Base-by-base conservation (phyloP, 1,140 invertebrate genomes). In the Bombus terrestris region DNA sequence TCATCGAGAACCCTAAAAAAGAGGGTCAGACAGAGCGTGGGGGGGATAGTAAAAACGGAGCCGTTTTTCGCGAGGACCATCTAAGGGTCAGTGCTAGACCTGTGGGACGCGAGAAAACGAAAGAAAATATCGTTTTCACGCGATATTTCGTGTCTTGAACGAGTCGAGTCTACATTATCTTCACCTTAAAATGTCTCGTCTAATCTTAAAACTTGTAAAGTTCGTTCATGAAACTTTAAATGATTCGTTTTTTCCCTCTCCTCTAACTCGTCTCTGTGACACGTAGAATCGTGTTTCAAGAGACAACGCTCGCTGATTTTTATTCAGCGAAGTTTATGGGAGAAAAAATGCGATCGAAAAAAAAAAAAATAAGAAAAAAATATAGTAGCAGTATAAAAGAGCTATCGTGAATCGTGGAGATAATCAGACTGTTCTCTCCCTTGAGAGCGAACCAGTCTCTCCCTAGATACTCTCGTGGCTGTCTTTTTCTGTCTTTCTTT, bases 71-170 rank as follows among this genome's bases (percentile, higher is more conserved):
- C 88, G 91, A 88, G 88, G 89, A 89, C 88, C 88, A 88, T 88
- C 87, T 91, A 91, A 88, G 83, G 88, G 89, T 79, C 92, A 91
- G 91, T 89, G 88, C 90, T 91, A 91, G 88, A 89, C 89, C 90
- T 86, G 39, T 79, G 87, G 83, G 75, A 76, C 25, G 32, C 78
- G 73, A 35, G 57, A n/a, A 80, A 80, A 86, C 79, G 74, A 71
- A 15, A 13, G 13, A 10, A 37, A 41, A 0, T 37, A 28, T 83
- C 81, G 62, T 69, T 72, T 81, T 64, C 71, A 39, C 78, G 57
- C 13, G 75, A 18, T 37, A 84, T 73, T 18, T 37, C 37, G 43
- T 35, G 66, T 28, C n/a, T 5, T 35, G 2, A 22, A 4, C 32
- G 10, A 79, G 32, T 62, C 75, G 82, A 78, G 71, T 32, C 22